Base-by-base conservation (phyloP, 2,888 invertebrate genomes). In the Litoditis marina region DNA sequence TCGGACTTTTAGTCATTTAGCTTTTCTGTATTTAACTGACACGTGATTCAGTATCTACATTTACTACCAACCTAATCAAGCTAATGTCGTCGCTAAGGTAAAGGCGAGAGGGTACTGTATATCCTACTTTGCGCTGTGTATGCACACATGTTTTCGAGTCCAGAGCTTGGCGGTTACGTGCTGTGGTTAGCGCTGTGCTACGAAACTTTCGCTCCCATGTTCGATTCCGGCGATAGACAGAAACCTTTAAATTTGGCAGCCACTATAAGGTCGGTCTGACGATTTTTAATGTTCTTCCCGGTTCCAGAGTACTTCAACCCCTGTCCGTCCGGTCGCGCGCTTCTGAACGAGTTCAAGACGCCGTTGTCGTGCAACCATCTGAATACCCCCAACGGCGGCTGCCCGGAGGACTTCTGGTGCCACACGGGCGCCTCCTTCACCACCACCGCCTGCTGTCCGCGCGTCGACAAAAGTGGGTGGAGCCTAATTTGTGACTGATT, bases 281-380 rank as follows among this genome's bases (percentile, higher is more conserved):
- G n/a, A n/a, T n/a, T n/a, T n/a, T n/a, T n/a, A n/a, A 42, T 42
- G 34, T 53, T 46, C 22, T 31, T 46, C 22, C 54, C 44, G 16
- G 46, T 52, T 64, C 61, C 66, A 76, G 76, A 65, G 53, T 74
- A 69, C 65, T 66, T 68, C 60, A 80, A 80, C 63, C 79, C 80
- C 28, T 80, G 80, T 64, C 74, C 77, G 8, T 63, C 68, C 27
- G 80, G 79, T 7, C 69, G 73, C 49, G 76, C 80, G 39, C 68
- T 80, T 31, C 68, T 73, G 54, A 78, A 80, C 64, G 73, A 72
- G 55, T 79, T 76, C 63, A 69, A 74, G 53, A 74, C 71, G n/a
- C 78, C 80, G n/a, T 65, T 79, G 49, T 73, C 80, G 22, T 80
- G 80, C 69, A 80, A 80, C 66, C 74, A 79, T 63, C 67, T 76